These are phyloP conservation scores for Aphidius colemani DNA, from an alignment of 2,888 invertebrate species.

Conservation along the genomic window DNA sequence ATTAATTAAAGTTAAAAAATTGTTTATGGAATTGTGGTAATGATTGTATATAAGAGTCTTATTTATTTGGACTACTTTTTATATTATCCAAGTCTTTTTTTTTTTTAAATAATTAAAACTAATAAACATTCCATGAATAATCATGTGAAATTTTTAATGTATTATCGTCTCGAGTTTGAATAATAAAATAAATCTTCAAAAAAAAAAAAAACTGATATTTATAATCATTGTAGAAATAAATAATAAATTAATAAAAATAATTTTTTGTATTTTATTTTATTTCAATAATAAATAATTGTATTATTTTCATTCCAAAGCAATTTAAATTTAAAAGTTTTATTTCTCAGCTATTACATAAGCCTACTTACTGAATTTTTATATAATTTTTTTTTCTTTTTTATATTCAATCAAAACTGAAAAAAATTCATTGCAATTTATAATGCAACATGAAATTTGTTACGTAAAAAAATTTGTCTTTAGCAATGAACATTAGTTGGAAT, in stretches of 20 bases:
- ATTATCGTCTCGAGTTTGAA: not conserved
- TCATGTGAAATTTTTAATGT: not conserved
- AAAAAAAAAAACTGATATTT: not conserved
- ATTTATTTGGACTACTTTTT: constrained; percentile 15
- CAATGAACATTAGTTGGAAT: too few relatives aligned
- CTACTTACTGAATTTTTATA: too few relatives aligned
- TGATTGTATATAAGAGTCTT: constrained; percentile 25
- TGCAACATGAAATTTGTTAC: too few relatives aligned
- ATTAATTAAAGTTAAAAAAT: constrained; percentile 2
- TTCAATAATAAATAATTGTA: too few relatives aligned
- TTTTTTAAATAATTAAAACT: not conserved
- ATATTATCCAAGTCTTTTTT: constrained; percentile 7
- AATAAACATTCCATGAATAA: constrained; percentile 5
- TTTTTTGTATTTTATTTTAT: too few relatives aligned
- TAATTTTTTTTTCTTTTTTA: too few relatives aligned
- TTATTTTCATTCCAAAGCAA: too few relatives aligned
- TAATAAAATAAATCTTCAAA: not conserved
- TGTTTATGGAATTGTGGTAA: constrained; percentile 14
- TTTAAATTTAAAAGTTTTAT: too few relatives aligned
- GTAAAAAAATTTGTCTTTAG: too few relatives aligned
- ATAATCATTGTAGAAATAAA: constrained; percentile 12
- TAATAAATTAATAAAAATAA: not conserved
- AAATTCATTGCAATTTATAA: too few relatives aligned
- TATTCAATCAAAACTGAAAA: too few relatives aligned
- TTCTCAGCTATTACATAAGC: too few relatives aligned